Conservation (phyloP, 2,113 vertebrate genomes). For the Microtus montanus region DNA sequence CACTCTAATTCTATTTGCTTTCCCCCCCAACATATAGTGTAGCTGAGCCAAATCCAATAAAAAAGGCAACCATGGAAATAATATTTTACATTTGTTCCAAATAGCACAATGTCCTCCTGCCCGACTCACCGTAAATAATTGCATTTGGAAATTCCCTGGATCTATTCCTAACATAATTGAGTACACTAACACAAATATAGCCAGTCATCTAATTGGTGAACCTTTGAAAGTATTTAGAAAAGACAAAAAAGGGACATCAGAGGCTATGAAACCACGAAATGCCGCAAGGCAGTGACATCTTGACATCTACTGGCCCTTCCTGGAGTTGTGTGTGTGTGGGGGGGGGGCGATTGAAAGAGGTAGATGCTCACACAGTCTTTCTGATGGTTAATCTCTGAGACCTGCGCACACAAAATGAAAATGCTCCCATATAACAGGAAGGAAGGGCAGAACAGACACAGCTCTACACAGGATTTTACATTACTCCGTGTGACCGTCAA, state of each 20-base stretch:
- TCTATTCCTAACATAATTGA: not conserved
- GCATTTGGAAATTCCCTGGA: constrained; percentile 26
- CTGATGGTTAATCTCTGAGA: not conserved
- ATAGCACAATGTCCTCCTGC: not conserved
- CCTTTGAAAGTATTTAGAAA: constrained; percentile 11
- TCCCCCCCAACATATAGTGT: not conserved
- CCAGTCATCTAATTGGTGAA: not conserved
- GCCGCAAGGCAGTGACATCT: not conserved
- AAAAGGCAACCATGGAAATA: not conserved
- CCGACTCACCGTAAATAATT: not conserved
- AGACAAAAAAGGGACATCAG: not conserved
- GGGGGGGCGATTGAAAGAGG: not conserved
- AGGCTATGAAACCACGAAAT: not conserved
- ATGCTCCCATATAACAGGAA: not conserved
- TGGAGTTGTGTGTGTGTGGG: not conserved
- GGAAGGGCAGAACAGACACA: not conserved
- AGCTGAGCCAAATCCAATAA: constrained; percentile 10
- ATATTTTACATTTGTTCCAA: constrained; percentile 11
- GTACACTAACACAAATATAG: not conserved
- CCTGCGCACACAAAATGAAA: not conserved
- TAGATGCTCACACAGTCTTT: not conserved
- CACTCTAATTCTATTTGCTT: not conserved
- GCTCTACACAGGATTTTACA: constrained; percentile 20
- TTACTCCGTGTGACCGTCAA: not conserved
- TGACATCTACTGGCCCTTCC: not conserved